Base-by-base conservation (phyloP, 1,140 invertebrate species). In the Pogonomyrmex californicus region DNA sequence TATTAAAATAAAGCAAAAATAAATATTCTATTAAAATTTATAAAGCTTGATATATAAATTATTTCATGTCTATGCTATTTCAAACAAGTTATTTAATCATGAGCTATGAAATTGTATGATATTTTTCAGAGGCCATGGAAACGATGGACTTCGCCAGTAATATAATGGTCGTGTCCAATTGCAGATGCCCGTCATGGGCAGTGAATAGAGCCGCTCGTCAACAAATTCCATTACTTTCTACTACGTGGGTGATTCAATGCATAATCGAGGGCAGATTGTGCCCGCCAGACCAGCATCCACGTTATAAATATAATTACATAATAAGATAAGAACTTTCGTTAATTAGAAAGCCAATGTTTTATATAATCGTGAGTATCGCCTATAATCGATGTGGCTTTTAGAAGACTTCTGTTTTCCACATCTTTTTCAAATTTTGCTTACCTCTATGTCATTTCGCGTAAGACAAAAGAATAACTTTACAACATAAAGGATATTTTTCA, bases 231-330 rank as follows among this genome's bases (percentile, higher is more conserved):
- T 83, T 97, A 2, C 95, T 96, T 0, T 96, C 96, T 2, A 96
- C 96, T 0, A 95, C 94, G 1, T 97, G 96, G 96, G 91, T 96
- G 3, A 92, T 96, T 5, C 96, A 97, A 65, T 96, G 96, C 90
- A 93, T 97, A 51, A 96, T 97, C 47, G 95, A 96, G 87, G 96
- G 95, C n/a, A 95, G 94, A 54, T 87, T 95, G 4, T 94, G 96
- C 81, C 76, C 92, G 2, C 94, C 95, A 30, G 87, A 93, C 7
- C 82, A 85, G 0, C 92, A 94, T 36, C 14, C 79, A 36, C 89
- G 87, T 85, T 95, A 93, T 58, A 90, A 88, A 68, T 89, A 95
- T 49, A 93, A 91, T 66, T 93, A 93, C 47, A 88, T 85, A 73
- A 14, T 56, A 62, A 85, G 86, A 30, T 90, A 88, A 54, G 17